Percentiles rank a stretch among this genome's conserved stretches.
Evolutionary conservation across 2,113 vertebrate genomes (phyloP).

Genomic region (Saccopteryx leptura): DNA sequence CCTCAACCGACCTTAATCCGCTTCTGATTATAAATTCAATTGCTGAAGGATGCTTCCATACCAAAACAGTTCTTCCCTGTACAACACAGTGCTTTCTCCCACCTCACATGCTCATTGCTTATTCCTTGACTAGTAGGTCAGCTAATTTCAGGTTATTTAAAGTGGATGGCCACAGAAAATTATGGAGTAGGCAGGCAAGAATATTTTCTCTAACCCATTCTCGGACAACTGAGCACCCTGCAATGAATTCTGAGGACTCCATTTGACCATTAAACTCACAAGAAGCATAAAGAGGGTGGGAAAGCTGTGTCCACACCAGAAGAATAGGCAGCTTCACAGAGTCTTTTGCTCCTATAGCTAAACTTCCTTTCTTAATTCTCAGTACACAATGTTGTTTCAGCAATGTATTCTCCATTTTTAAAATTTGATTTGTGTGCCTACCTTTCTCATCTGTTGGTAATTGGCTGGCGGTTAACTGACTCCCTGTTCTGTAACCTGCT

Average conservation of each 20-base stretch:
- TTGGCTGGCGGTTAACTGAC: neutral
- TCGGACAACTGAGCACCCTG: neutral
- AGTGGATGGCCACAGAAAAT: neutral
- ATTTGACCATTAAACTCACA: neutral
- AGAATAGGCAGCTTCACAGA: neutral
- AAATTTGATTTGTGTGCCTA: neutral
- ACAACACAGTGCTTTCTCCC: neutral
- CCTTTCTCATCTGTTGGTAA: neutral
- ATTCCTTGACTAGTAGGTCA: neutral
- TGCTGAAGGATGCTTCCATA: neutral
- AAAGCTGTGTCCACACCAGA: neutral
- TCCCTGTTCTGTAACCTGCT: neutral
- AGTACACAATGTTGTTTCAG: neutral
- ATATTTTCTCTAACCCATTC: neutral
- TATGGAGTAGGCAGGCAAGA: neutral
- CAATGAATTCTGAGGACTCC: neutral
- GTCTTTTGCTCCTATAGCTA: neutral
- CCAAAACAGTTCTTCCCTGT: neutral
- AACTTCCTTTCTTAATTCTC: neutral
- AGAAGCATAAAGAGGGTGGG: neutral
- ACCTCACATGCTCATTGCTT: neutral
- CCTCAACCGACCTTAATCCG: too few species aligned
- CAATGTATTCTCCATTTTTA: neutral
- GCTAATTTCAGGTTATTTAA: neutral
- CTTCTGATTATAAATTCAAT: neutral